Base-by-base conservation (phyloP, 2,888 invertebrate genomes). In the Venusia cambrica region DNA sequence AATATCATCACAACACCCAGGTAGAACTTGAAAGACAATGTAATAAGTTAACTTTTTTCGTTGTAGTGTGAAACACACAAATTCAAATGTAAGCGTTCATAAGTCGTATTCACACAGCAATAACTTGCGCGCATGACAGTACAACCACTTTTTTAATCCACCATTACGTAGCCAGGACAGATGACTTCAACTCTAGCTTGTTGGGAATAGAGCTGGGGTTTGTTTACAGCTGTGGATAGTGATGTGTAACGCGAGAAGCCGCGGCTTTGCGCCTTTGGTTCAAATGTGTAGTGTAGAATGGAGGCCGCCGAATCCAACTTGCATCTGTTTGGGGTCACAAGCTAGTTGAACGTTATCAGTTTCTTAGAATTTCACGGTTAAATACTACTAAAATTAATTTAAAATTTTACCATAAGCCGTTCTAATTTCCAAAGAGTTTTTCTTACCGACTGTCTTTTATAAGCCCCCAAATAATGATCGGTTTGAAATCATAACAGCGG, bases 111-210 rank as follows among this genome's bases (percentile, higher is more conserved):
- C 38, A 18, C 41, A 24, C 45, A 21, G 40, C 22, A 40, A 44
- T 54, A 50, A 47, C 40, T 51, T 44, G 15, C 30, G 20, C 38
- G 37, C 38, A 43, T 54, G 46, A 54, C 53, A 46, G 35, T 51
- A 41, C 49, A 39, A 51, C 54, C 48, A 30, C 50, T 42, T 55
- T 54, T 57, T 55, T 54, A 54, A 57, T 54, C 50, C 48, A 36
- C 22, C 28, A 45, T 41, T 43, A 32, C 37, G 47, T 47, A 1
- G 1, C 2, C n/a, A 13, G 3, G 4, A 4, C 4, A n/a, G n/a
- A n/a, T 14, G 22, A 24, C 19, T 12, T 30, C 6, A 34, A 35
- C 47, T 18, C 5, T 45, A 29, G 8, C 0, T 1, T 0, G 2
- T 1, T 6, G 4, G 5, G 0, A 1, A 12, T 29, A 49, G 11